These are phyloP conservation scores for Morone chrysops DNA, from an alignment of 2,113 vertebrate species.

Conservation along the genomic window DNA sequence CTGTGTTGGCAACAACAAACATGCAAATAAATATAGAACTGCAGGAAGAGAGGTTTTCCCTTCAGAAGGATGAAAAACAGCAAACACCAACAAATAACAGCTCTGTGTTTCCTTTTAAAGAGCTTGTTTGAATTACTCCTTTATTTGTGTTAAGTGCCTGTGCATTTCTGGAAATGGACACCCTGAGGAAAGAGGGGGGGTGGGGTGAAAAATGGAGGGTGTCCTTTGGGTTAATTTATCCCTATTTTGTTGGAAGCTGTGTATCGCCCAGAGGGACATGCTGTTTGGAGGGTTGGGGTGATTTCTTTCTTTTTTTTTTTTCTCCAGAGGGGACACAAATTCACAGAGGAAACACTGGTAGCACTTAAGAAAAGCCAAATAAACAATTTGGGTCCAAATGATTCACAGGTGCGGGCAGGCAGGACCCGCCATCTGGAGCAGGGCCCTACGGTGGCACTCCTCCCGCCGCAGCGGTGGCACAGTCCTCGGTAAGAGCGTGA, in stretches of 20 bases:
- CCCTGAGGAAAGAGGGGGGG: constrained; percentile 52
- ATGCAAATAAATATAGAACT: constrained; percentile 52
- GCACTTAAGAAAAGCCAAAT: constrained; percentile 85
- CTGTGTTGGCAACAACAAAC: constrained; percentile 63
- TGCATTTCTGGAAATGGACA: constrained; percentile 68
- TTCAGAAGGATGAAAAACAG: constrained; percentile 57
- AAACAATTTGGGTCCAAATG: constrained; percentile 87
- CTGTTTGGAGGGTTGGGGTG: constrained; percentile 36
- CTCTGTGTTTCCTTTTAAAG: constrained; percentile 50
- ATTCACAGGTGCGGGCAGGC: constrained; percentile 86
- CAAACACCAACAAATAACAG: constrained; percentile 48
- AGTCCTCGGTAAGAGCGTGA: constrained; percentile 66
- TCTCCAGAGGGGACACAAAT: constrained; percentile 71
- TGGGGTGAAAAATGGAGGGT: constrained; percentile 52
- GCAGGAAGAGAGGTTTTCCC: constrained; percentile 48
- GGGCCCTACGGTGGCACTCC: constrained; percentile 65
- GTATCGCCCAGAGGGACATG: constrained; percentile 68
- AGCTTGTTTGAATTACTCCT: constrained; percentile 65
- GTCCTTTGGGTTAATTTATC: constrained; percentile 76
- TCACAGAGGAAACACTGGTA: constrained; percentile 86
- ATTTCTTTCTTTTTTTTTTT: constrained; percentile 55
- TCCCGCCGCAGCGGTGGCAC: constrained; percentile 62
- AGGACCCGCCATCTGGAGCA: constrained; percentile 78
- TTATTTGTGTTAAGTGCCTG: constrained; percentile 66
- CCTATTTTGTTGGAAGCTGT: constrained; percentile 68